Evolutionary conservation across 2,888 invertebrate genomes (phyloP), one percentile per base, ranked within the genome.

Genomic region (Chirona hameri): DNA sequence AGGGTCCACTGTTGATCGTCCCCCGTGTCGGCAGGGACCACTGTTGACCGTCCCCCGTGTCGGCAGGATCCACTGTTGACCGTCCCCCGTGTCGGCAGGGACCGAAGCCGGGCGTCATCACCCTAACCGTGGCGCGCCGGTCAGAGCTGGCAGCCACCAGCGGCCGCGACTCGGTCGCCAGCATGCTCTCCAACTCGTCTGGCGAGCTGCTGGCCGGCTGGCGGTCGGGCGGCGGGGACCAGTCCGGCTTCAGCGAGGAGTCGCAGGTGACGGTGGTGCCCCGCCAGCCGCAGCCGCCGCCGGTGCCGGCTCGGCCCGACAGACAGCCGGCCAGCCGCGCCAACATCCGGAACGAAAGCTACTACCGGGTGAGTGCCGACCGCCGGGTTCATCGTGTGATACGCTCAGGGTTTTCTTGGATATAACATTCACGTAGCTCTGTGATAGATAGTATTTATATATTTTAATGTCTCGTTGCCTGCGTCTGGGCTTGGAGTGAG

Each of bases 91-190:
- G 39, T 39, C 7, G 39, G 39, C 83, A 84, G 82, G 95, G 95
- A 18, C 93, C 93, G 39, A 92, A 93, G 65, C 94, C 93, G 0
- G 96, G 96, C 82, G 93, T 93, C 87, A 98, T 98, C 85, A 94
- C 95, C 0, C 90, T 98, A 81, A 94, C 95, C 7, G 93, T 98
- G 84, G 97, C 97, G 0, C 91, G 98, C 84, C 91, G 95, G 14
- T 18, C 52, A 12, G 83, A 82, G 21, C 29, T 46, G 21, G 31
- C 65, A 79, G 52, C 81, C 27, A 80, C 18, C 80, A 79, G 85
- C 72, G 86, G 88, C 31, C 86, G 88, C 83, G 87, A 88, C 82
- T 90, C 89, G 15, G 88, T 88, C 81, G 88, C 89, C 82, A 89
- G 89, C 86, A 86, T 89, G 52, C 87, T 89, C 29, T 88, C 88